Evolutionary conservation across 2,888 invertebrate species (phyloP), one percentile per base, ranked within the genome.

Genomic region (Eubasilissa splendida): DNA sequence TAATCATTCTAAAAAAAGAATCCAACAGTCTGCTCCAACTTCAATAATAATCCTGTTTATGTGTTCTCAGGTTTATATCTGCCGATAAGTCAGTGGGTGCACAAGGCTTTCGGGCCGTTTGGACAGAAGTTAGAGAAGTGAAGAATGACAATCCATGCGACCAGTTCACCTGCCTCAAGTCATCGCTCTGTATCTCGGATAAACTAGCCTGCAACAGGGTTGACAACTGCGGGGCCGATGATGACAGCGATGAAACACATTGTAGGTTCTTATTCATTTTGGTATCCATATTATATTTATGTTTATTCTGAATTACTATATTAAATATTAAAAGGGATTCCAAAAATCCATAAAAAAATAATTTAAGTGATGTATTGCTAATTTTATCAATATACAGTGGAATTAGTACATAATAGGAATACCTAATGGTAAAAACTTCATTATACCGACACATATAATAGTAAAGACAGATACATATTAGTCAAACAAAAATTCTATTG

Each of bases 71-170:
- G 90, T 98, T 98, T 90, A 95, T 97, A 87, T 96, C 97, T 87
- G 97, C 98, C 82, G 97, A 97, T 88, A 97, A 97, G 91, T 96
- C 98, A 66, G 96, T 97, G 83, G 98, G 98, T 84, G 96, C 96
- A 86, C 94, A 95, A 88, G 99, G 98, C 82, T 99, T 98, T 91
- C 94, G 95, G 87, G 95, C 97, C 71, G 94, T 97, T 76, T 99
- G 98, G 98, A 98, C 98, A 80, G 98, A 99, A 91, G 95, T 98
- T 85, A 91, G 92, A 85, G 93, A 93, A 84, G 91, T 92, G 74
- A 92, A 92, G 81, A 88, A 89, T 79, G 89, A 89, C 84, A 89
- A 90, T 84, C 88, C 90, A 82, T 93, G 93, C 86, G 93, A 92
- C 85, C 93, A 94, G 86, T 96, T 95, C 87, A 92, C 93, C 84